Percentiles rank a stretch among this genome's conserved stretches.
Conservation (phyloP, 2,888 invertebrate genomes). For the Heliconius charithonia region DNA sequence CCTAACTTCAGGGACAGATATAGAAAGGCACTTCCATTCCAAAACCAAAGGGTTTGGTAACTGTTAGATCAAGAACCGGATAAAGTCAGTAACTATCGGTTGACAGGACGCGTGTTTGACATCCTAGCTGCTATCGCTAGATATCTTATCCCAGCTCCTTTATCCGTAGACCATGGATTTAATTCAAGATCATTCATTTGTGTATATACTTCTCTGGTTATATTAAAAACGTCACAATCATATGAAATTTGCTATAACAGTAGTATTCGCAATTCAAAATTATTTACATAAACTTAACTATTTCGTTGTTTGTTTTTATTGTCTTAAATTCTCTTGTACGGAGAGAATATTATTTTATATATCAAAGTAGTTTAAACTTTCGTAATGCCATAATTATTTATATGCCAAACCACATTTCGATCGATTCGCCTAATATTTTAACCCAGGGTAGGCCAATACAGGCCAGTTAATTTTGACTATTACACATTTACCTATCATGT, state of each 20-base stretch:
- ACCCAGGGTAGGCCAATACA: neutral
- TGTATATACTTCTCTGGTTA: too few relatives aligned
- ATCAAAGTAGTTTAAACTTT: neutral
- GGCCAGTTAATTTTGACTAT: neutral
- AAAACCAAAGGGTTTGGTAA: neutral
- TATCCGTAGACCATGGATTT: too few relatives aligned
- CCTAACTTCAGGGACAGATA: too few relatives aligned
- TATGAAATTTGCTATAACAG: too few relatives aligned
- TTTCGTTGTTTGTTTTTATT: neutral
- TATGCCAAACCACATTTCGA: neutral
- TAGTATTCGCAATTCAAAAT: neutral
- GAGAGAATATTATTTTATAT: neutral
- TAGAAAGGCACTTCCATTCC: too few relatives aligned
- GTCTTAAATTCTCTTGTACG: neutral
- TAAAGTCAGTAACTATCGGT: neutral
- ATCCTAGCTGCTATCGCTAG: neutral
- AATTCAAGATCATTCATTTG: too few relatives aligned
- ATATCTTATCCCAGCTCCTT: neutral
- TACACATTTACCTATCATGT: neutral
- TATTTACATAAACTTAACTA: neutral
- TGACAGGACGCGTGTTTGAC: neutral
- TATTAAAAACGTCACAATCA: too few relatives aligned
- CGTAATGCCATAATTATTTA: neutral
- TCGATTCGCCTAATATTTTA: neutral
- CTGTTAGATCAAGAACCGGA: conserved; percentile 11